Base-by-base conservation (phyloP, 2,888 invertebrate genomes). In the Heliconius erato region DNA sequence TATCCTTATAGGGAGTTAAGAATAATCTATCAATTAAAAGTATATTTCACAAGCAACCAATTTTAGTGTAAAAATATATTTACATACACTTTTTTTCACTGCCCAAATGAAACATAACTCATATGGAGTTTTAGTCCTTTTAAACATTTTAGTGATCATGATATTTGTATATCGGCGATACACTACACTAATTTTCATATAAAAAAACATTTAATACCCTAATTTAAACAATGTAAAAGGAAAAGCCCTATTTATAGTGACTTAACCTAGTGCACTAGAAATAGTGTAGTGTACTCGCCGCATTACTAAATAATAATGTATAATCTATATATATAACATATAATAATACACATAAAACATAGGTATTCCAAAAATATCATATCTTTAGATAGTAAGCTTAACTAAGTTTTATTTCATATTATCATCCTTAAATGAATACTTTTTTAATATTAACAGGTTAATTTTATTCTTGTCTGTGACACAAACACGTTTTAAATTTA, bases 381-480 rank as follows among this genome's bases (percentile, higher is more conserved):
- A 72, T 44, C 71, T n/a, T 23, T 72, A 72, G 44, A 72, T 9
- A 72, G 16, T 72, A 72, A 26, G 71, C 26, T 32, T 59, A 32
- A 28, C 23, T 32, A 59, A 32, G 19, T 59, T 23, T 54, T 23
- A 63, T 35, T 54, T 35, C 32, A 63, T 63, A 16, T 7, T n/a
- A 59, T 14, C 59, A 63, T 74, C 16, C 0, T 28, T 16, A 32
- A 74, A 74, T 59, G 12, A 14, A 32, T 44, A 26, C 14, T 19
- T 23, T n/a, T 5, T 26, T 40, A 40, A 26, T 65, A 12, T 65
- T 63, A 40, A 16, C 65, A 77, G 40, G 11, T 78, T 40, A 78
- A 26, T 78, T 76, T 78, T 44, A 78, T 67, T 49, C 12, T 44
- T 81, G 82, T 82, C 82, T 74, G 67, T 79, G 82, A 79, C 82